Conservation (phyloP, 2,797 vertebrate genomes). For the Masticophis lateralis region DNA sequence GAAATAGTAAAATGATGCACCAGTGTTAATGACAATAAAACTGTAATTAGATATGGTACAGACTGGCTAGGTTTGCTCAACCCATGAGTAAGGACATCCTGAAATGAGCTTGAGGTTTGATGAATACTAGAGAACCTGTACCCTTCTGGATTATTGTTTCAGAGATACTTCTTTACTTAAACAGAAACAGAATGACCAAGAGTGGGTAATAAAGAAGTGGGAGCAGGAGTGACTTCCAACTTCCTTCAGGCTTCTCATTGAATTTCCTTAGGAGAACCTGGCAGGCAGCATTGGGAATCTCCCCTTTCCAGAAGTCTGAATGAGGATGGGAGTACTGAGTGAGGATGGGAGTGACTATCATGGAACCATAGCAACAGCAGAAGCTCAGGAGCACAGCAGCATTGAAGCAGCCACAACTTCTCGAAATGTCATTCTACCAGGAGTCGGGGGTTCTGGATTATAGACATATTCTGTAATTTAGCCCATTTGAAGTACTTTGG, state of each 20-base stretch:
- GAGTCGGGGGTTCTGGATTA: neutral
- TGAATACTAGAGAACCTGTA: neutral
- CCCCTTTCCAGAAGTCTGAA: neutral
- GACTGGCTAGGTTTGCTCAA: neutral
- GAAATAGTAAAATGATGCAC: neutral
- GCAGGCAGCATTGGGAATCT: neutral
- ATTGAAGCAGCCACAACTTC: neutral
- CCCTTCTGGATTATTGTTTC: neutral
- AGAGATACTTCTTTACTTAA: neutral
- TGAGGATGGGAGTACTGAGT: neutral
- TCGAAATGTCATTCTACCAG: neutral
- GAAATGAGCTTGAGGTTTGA: neutral
- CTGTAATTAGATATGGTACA: neutral
- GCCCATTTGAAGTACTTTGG: neutral
- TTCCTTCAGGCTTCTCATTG: neutral
- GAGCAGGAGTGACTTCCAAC: neutral
- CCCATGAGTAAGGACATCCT: neutral
- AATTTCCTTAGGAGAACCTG: neutral
- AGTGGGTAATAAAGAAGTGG: neutral
- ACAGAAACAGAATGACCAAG: neutral
- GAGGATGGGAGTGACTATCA: neutral
- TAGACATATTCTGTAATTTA: neutral
- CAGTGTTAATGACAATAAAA: neutral
- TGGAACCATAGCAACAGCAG: neutral
- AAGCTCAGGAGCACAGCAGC: neutral